phyloP scores from a whole-genome alignment of 2,113 vertebrate species.

The Pyxicephalus adspersus region DNA sequence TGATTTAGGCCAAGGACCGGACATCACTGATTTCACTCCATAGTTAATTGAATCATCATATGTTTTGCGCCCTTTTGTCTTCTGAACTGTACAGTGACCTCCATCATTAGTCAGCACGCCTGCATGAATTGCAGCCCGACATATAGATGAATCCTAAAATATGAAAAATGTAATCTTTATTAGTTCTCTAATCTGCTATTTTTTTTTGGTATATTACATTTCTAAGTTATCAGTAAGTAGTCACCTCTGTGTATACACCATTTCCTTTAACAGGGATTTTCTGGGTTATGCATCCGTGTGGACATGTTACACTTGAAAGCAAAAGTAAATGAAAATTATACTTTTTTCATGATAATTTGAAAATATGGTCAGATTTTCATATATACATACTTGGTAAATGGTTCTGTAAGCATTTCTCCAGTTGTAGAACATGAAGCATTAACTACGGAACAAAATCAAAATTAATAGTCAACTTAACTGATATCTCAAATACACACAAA shows the following conservation, averaged over 20 bases:
- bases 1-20: not conserved
- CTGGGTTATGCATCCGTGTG: not conserved
- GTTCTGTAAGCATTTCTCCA: not conserved
- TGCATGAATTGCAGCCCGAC: conserved; percentile 15
- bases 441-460: not conserved
- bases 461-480: not conserved
- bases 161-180: not conserved
- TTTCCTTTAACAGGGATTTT: conserved; percentile 6
- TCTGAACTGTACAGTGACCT: not conserved
- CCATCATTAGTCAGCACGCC: not conserved
- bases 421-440: not conserved
- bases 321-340: not conserved
- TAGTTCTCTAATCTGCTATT: not conserved
- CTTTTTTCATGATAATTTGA: too few species aligned
- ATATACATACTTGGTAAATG: conserved; percentile 9
- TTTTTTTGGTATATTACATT: not conserved
- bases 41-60: conserved; percentile 18
- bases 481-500: too few species aligned
- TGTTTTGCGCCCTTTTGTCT: not conserved
- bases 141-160: conserved; percentile 20
- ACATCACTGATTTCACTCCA: conserved; percentile 11
- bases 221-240: not conserved
- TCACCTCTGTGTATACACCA: not conserved
- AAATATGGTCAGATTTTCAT: not conserved
- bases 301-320: conserved; percentile 21